Percentiles rank a stretch among this genome's conserved stretches.
These are phyloP conservation scores for Opisthocomus hoazin DNA, from an alignment of 2,113 vertebrate species.

Conservation along the genomic window DNA sequence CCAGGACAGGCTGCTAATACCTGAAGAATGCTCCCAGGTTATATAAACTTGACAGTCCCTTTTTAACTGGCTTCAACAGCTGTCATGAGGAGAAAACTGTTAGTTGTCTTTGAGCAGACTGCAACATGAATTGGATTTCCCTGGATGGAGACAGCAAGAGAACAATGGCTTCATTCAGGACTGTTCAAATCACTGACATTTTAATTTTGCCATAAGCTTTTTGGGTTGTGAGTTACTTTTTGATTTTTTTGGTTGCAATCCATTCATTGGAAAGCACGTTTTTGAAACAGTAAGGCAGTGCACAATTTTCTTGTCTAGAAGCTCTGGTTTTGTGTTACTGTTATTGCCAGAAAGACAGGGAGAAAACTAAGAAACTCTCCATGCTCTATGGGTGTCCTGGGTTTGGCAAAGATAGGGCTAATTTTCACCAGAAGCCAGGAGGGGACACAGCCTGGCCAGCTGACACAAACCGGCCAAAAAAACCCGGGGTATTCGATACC, in stretches of 20 bases:
- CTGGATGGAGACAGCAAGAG: background rate
- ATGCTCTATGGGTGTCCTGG: accelerated
- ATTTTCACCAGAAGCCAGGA: no score
- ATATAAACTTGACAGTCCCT: background rate
- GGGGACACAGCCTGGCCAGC: no score
- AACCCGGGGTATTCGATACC: no score
- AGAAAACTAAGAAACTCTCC: background rate
- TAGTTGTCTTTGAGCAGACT: background rate
- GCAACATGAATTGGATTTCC: background rate
- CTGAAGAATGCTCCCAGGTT: background rate
- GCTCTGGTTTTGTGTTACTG: background rate
- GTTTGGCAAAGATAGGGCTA: no score
- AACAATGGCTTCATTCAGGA: background rate
- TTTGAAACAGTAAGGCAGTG: background rate
- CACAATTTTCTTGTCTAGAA: background rate
- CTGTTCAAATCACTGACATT: background rate
- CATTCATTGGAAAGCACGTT: accelerated
- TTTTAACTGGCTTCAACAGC: background rate
- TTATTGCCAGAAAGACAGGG: background rate
- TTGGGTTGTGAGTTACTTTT: accelerated
- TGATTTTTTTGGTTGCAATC: background rate
- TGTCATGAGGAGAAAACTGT: background rate
- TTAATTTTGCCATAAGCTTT: background rate
- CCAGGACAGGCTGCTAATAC: background rate
- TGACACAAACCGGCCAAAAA: no score